Conservation (phyloP, 2,888 invertebrate genomes). For the Gari tellinella region DNA sequence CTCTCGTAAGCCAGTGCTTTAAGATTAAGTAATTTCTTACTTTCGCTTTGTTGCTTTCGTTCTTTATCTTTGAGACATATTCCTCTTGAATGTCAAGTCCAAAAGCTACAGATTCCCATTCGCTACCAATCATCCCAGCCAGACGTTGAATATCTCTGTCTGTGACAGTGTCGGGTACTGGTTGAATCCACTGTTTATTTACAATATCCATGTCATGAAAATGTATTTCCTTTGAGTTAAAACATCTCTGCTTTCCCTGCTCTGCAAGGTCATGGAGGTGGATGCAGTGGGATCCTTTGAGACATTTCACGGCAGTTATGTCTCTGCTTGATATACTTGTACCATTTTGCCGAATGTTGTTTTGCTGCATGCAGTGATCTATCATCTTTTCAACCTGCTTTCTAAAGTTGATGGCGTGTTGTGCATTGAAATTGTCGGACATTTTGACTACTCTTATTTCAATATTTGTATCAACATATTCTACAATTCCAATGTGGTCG, state of each 20-base stretch:
- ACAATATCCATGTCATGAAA: conserved; percentile 1
- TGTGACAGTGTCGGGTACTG: conserved; percentile 1
- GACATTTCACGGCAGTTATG: conserved; percentile 8
- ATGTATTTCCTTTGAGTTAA: conserved; percentile 13
- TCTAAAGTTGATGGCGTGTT: conserved; percentile 1
- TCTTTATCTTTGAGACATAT: conserved; percentile 17
- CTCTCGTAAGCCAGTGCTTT: conserved; percentile 2
- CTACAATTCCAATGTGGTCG: conserved; percentile 24
- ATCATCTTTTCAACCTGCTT: conserved; percentile 12
- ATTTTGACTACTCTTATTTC: conserved; percentile 6
- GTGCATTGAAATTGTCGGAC: not conserved
- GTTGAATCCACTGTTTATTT: conserved; percentile 14
- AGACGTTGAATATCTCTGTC: conserved; percentile 9
- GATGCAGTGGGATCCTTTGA: not conserved
- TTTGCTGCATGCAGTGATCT: conserved; percentile 2
- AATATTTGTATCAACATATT: conserved; percentile 11
- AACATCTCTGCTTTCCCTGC: not conserved
- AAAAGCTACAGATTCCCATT: conserved; percentile 23
- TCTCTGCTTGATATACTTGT: too few relatives aligned
- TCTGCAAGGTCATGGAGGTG: too few relatives aligned
- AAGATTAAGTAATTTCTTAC: conserved; percentile 13
- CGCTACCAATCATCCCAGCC: conserved; percentile 13
- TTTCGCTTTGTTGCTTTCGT: conserved; percentile 8
- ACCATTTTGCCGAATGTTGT: not conserved
- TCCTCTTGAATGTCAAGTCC: conserved; percentile 6